Evolutionary conservation across 2,888 invertebrate species (phyloP).

Genomic region (Ramazzottius varieornatus): DNA sequence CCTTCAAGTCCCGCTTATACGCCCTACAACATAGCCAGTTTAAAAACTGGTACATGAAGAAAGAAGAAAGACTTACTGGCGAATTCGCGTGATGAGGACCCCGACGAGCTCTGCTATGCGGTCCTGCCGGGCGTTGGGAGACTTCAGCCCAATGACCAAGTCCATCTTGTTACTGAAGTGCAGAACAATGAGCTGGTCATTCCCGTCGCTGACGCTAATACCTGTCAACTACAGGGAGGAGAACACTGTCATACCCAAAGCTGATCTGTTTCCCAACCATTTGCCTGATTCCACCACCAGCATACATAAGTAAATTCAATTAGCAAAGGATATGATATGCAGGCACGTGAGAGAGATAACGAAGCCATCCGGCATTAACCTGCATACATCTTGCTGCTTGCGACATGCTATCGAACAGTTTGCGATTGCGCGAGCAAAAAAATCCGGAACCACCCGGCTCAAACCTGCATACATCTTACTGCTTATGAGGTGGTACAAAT

Average conservation of each 20-base stretch:
- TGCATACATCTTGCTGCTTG: neutral
- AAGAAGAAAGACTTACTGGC: constrained; percentile 1
- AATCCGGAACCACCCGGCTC: too few relatives aligned
- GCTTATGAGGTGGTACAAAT: neutral
- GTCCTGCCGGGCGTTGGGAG: constrained; percentile 32
- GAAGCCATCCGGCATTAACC: too few relatives aligned
- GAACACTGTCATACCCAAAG: too few relatives aligned
- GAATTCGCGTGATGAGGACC: constrained; percentile 20
- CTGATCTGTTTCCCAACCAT: too few relatives aligned
- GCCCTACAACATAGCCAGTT: neutral
- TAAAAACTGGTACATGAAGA: neutral
- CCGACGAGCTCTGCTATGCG: constrained; percentile 65
- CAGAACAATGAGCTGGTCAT: constrained; percentile 58
- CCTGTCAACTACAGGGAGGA: constrained; percentile 40
- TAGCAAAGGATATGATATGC: neutral
- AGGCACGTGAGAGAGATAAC: neutral
- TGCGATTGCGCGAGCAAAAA: neutral
- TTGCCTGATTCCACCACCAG: too few relatives aligned
- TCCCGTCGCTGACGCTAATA: constrained; percentile 54
- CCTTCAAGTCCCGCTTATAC: neutral
- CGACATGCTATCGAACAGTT: neutral
- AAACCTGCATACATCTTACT: neutral
- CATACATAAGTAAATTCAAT: neutral
- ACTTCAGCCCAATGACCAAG: constrained; percentile 46
- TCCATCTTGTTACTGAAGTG: constrained; percentile 68